Conservation (phyloP, 1,140 invertebrate genomes). For the Tetragonula clypearis region DNA sequence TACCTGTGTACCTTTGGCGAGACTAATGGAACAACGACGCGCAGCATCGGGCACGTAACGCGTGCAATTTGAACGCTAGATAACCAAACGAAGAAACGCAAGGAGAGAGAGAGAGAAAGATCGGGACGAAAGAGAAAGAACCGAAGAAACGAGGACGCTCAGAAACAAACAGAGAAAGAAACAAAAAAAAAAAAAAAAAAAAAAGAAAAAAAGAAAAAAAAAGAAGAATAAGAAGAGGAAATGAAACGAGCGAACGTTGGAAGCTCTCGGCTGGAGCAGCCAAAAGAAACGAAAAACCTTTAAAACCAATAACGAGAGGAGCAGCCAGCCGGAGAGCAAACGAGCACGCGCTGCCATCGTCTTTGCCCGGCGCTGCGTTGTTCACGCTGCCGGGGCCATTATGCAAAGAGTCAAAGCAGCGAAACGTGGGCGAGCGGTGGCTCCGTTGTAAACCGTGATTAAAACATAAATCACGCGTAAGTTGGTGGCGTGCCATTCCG, state of each 20-base stretch:
- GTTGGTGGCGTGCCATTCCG: constrained; percentile 47
- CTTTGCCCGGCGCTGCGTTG: constrained; percentile 45
- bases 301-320: neutral
- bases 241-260: neutral
- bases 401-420: constrained; percentile 62
- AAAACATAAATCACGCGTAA: constrained; percentile 71
- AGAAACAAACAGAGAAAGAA: too few species aligned
- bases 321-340: neutral
- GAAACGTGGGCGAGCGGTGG: constrained; percentile 55
- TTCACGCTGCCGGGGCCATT: constrained; percentile 54
- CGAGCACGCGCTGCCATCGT: neutral
- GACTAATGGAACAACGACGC: constrained; percentile 39
- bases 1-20: constrained; percentile 28
- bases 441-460: constrained; percentile 64
- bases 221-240: neutral
- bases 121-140: neutral
- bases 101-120: neutral
- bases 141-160: neutral
- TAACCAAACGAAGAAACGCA: constrained; percentile 7
- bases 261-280: neutral
- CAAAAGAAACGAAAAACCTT: neutral
- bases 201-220: neutral
- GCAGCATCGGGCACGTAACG: constrained; percentile 18
- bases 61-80: constrained; percentile 34
- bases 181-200: neutral